Conservation (phyloP, 1,140 invertebrate species). For the Drosophila quadrilineata region DNA sequence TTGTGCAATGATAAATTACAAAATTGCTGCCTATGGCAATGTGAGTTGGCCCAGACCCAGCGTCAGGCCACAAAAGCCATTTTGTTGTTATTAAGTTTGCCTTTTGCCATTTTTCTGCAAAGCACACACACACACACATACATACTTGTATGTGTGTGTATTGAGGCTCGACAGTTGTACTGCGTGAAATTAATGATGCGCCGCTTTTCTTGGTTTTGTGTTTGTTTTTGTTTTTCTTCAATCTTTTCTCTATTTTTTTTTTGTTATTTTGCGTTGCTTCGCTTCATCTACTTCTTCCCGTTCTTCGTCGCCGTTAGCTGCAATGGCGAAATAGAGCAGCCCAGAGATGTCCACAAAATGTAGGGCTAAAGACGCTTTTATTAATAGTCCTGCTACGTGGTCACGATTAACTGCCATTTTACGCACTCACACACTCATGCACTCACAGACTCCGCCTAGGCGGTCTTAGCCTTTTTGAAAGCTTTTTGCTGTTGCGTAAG, state of each 20-base stretch:
- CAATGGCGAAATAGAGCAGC: slow-evolving; percentile 35
- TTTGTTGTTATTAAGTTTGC: slow-evolving; percentile 79
- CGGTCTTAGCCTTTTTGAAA: slow-evolving; percentile 70
- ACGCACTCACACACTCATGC: slow-evolving; percentile 58
- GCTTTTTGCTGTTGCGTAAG: slow-evolving; percentile 79
- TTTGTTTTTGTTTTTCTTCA: slow-evolving; percentile 43
- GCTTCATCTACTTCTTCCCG: not conserved
- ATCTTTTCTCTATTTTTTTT: slow-evolving; percentile 25
- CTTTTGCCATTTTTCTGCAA: slow-evolving; percentile 65
- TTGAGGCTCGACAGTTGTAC: slow-evolving; percentile 70
- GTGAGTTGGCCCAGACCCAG: slow-evolving; percentile 45
- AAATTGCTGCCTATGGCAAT: slow-evolving; percentile 72
- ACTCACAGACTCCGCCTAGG: slow-evolving; percentile 5
- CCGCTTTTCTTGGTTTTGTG: slow-evolving; percentile 57
- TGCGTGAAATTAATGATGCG: slow-evolving; percentile 78
- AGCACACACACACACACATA: slow-evolving; percentile 41
- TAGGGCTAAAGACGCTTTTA: slow-evolving; percentile 76
- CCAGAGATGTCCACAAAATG: slow-evolving; percentile 73
- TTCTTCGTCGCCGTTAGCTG: too few species aligned
- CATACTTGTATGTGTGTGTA: slow-evolving; percentile 21
- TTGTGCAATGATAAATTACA: slow-evolving; percentile 78
- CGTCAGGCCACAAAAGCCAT: slow-evolving; percentile 64
- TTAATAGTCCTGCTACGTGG: slow-evolving; percentile 77
- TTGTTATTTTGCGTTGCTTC: slow-evolving; percentile 27
- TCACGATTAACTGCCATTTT: slow-evolving; percentile 78